phyloP scores from a whole-genome alignment of 1,140 invertebrate species.

The Drosophila varians region DNA sequence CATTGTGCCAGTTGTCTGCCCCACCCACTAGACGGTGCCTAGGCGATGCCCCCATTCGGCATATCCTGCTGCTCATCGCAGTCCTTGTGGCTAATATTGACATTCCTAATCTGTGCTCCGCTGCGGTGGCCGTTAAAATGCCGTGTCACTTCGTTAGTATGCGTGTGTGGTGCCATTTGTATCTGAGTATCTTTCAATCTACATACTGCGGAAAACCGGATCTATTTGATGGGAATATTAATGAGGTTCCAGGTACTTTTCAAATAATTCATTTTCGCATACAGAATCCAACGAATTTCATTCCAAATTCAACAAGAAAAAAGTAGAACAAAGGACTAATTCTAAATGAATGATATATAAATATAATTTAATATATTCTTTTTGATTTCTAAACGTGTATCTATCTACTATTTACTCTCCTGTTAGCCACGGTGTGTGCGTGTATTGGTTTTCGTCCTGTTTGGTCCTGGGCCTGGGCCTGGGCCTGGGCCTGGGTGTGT shows the following conservation, averaged over 20 bases:
- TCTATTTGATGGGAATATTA: neutral
- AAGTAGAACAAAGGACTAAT: neutral
- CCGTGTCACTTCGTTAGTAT: slow-evolving; percentile 80
- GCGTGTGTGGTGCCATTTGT: slow-evolving; percentile 75
- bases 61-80: slow-evolving; percentile 33
- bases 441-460: slow-evolving; percentile 31
- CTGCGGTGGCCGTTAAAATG: slow-evolving; percentile 73
- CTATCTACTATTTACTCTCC: slow-evolving; percentile 1
- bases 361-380: neutral
- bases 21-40: slow-evolving; percentile 27
- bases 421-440: slow-evolving; percentile 8
- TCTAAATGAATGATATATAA: neutral
- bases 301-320: neutral
- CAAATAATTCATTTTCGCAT: neutral
- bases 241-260: neutral
- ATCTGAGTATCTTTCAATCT: slow-evolving; percentile 18
- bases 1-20: slow-evolving; percentile 36
- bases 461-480: neutral
- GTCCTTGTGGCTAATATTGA: slow-evolving; percentile 74
- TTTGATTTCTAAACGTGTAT: neutral
- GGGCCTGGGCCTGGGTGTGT: slow-evolving; percentile 56
- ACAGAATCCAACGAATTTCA: neutral
- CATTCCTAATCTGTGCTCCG: slow-evolving; percentile 75
- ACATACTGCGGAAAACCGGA: neutral
- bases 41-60: neutral